Evolutionary conservation across 2,888 invertebrate genomes (phyloP).

Genomic region (Diploptera punctata): DNA sequence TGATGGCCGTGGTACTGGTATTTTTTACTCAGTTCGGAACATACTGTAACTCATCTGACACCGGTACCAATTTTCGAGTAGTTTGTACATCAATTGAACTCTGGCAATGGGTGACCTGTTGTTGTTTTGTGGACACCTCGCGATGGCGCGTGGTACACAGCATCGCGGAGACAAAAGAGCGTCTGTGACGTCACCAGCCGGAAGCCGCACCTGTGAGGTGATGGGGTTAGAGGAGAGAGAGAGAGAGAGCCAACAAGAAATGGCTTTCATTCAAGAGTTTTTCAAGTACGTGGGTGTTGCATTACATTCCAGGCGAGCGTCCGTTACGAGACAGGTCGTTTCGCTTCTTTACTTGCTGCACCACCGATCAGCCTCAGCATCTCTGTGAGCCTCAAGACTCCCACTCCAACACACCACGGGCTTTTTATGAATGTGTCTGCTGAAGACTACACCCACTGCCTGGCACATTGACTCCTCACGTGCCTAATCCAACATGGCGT

Average conservation of each 20-base stretch:
- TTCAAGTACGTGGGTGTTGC: conserved; percentile 14
- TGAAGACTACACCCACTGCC: conserved; percentile 19
- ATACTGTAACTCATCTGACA: no score
- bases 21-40: no score
- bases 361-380: no score
- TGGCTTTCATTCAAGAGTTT: conserved; percentile 28
- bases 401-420: neutral
- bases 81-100: no score
- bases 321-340: neutral
- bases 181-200: conserved; percentile 3
- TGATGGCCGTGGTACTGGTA: no score
- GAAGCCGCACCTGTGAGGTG: conserved; percentile 24
- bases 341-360: neutral
- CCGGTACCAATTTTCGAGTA: no score
- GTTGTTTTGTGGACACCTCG: no score
- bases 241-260: conserved; percentile 25
- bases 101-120: no score
- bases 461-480: conserved; percentile 5
- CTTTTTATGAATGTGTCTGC: conserved; percentile 18
- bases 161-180: neutral
- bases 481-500: neutral
- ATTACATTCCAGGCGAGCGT: neutral
- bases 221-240: neutral
- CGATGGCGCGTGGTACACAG: no score
- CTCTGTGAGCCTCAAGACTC: neutral